Evolutionary conservation across 1,140 invertebrate genomes (phyloP), one percentile per base, ranked within the genome.

Genomic region (Ooceraea biroi): DNA sequence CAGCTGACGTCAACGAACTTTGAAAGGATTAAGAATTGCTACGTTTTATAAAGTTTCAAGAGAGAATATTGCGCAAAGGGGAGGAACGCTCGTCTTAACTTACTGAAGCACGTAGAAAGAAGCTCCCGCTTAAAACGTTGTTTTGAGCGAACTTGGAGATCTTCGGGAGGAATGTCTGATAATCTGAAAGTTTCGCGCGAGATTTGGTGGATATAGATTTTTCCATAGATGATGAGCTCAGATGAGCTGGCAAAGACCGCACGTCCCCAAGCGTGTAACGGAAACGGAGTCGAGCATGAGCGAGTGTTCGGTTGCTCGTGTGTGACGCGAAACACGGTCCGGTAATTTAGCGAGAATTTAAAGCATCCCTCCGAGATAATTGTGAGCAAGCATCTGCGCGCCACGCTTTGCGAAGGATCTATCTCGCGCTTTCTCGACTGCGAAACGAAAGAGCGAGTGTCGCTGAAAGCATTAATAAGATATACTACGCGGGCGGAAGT

Each of bases 291-390:
- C 36, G 41, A 19, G 48, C 50, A 12, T 36, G 58, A 82, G 17
- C n/a, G 57, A 65, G 60, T 36, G 61, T 58, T 46, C n/a, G 71
- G 86, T 41, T 57, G 60, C 52, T 25, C 77, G 76, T 57, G 41
- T 52, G 61, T 84, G 76, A 85, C 72, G 77, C 63, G 86, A 85
- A 85, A 88, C 87, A 88, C 77, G 83, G 86, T 76, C 86, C 73
- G 76, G 86, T 88, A 88, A 88, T 88, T 88, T 87, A 48, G 72
- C 19, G 82, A 76, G 61, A 83, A 83, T 77, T 77, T 77, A 77
- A 57, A 77, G 61, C 73, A 57, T 65, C 41, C 60, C 52, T 30
- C 41, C 25, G 61, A n/a, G 27, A 65, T 57, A 77, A 71, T 48
- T 66, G 82, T 60, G 55, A 36, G n/a, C n/a, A 7, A 46, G 55